phyloP scores from a whole-genome alignment of 2,113 vertebrate genomes.

The Brachypteracias leptosomus region DNA sequence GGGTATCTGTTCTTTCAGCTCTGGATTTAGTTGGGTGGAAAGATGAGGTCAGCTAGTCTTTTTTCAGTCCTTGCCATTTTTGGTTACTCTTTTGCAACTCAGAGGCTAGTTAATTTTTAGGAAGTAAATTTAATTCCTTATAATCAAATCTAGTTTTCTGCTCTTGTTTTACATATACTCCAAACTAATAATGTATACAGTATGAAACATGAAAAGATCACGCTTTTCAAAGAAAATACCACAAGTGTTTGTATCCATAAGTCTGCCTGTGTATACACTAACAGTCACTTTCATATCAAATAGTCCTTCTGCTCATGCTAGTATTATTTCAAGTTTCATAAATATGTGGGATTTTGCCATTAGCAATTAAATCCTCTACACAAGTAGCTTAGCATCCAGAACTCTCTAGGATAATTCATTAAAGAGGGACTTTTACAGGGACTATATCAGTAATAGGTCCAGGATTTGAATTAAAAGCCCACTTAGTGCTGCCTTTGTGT shows the following conservation, averaged over 20 bases:
- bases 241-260: not conserved
- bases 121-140: not conserved
- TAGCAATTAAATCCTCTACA: not conserved
- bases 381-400: not conserved
- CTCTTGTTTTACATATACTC: not conserved
- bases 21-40: not conserved
- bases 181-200: not conserved
- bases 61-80: not conserved
- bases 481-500: not conserved
- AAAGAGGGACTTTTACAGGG: not conserved
- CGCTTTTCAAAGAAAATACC: not conserved
- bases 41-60: not conserved
- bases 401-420: not conserved
- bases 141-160: not conserved
- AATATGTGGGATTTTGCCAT: not conserved
- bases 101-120: not conserved
- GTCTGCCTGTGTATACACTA: not conserved
- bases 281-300: not conserved
- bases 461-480: not conserved
- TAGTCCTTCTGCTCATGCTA: not conserved
- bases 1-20: not conserved
- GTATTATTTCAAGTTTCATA: not conserved
- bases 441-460: not conserved
- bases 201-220: not conserved
- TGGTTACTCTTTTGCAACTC: not conserved